Evolutionary conservation across 2,888 invertebrate species (phyloP).

Genomic region (Spatulosminthurus flaviceps): DNA sequence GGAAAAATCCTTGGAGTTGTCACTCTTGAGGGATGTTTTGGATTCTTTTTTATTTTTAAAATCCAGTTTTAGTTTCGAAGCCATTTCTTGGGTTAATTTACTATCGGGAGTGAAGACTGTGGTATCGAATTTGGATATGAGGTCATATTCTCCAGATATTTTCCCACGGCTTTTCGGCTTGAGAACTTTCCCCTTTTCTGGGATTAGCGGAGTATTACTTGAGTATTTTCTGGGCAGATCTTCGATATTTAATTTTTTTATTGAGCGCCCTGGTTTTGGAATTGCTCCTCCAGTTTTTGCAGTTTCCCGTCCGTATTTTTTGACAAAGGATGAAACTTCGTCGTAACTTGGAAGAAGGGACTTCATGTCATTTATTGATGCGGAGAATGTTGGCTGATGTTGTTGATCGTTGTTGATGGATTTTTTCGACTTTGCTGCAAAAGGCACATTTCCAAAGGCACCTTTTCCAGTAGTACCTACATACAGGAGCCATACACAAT

Average conservation of each 20-base stretch:
- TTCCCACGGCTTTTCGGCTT: not conserved
- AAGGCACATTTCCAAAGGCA: not conserved
- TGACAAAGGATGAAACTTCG: not conserved
- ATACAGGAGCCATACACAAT: no score
- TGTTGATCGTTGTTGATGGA: not conserved
- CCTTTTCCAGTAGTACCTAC: not conserved
- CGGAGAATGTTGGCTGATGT: not conserved
- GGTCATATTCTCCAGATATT: slow-evolving; percentile 11
- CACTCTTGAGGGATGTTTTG: not conserved
- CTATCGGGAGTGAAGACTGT: slow-evolving; percentile 12
- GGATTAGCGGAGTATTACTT: not conserved
- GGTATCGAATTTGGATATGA: slow-evolving; percentile 28
- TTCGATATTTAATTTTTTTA: slow-evolving; percentile 34
- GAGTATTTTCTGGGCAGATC: slow-evolving; percentile 23
- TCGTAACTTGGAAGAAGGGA: slow-evolving; percentile 32
- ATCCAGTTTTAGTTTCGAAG: not conserved
- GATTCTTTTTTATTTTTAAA: not conserved
- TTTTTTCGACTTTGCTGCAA: not conserved
- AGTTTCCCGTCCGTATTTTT: not conserved
- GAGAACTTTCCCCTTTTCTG: not conserved
- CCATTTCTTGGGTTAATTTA: slow-evolving; percentile 20
- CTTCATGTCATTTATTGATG: slow-evolving; percentile 27
- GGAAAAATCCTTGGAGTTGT: not conserved
- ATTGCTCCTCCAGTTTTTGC: slow-evolving; percentile 3
- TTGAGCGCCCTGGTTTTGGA: slow-evolving; percentile 32